Evolutionary conservation across 2,797 vertebrate genomes (phyloP), one percentile per base, ranked within the genome.

Genomic region (Halcyon chelicuti): DNA sequence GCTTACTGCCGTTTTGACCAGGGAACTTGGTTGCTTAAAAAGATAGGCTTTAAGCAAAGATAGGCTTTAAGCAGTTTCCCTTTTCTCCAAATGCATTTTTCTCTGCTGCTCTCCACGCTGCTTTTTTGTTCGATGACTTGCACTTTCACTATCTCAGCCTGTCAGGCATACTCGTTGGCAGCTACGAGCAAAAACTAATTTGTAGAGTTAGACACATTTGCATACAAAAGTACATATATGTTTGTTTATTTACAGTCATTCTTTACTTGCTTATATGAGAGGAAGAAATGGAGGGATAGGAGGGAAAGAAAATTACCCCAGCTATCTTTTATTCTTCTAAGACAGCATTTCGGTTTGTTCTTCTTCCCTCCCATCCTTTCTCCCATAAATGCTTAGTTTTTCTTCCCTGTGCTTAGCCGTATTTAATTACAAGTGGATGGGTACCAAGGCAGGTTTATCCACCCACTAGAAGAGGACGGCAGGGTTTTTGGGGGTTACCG

Each of bases 61-160:
- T 5, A n/a, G 35, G 79, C 60, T 90, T 81, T 75, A 46, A 88
- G 93, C 86, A 75, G 77, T 72, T 95, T 94, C 79, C 37, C n/a
- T 86, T 75, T 93, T 60, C 85, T 88, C 91, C 55, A 81, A 58
- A 84, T 44, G 60, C 63, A 11, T 93, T 96, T 96, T 94, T 93
- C 73, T 82, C 46, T 84, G 66, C 75, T 90, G 76, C 67, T 90
- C 39, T 86, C 61, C 44, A 72, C 40, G n/a, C 66, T 79, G 85
- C 86, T 93, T 93, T 93, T 91, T 88, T 86, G 80, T 93, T 96
- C 31, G 7, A 93, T 96, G 96, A 97, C 95, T 97, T 96, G 96
- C 96, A 95, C 92, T 97, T 97, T 96, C 94, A 85, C 82, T 97
- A 93, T 97, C 94, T 94, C 93, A 86, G 86, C 16, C 93, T 95